Conservation (phyloP, 2,797 vertebrate species). For the Spinibarbus caldwelli region DNA sequence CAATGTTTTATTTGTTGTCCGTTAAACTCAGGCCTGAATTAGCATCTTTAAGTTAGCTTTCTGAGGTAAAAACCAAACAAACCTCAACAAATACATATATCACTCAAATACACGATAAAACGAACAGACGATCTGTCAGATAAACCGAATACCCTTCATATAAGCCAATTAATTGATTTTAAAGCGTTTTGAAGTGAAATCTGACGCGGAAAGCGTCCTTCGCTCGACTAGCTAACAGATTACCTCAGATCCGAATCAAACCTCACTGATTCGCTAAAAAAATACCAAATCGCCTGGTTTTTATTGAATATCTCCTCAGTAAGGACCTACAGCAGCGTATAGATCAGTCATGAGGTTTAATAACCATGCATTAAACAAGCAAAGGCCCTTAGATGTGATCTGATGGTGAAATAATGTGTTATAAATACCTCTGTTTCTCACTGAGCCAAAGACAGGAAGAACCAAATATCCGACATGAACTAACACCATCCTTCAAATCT, state of each 20-base stretch:
- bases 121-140: background rate
- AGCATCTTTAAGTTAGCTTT: slow-evolving; percentile 41
- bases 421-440: slow-evolving; percentile 95
- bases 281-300: slow-evolving; percentile 26
- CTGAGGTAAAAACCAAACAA: slow-evolving; percentile 23
- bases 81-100: background rate
- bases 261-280: slow-evolving; percentile 24
- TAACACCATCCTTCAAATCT: slow-evolving; percentile 94
- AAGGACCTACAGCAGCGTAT: background rate
- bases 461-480: slow-evolving; percentile 98
- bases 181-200: background rate
- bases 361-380: background rate
- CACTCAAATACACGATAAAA: background rate
- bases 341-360: background rate
- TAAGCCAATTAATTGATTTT: background rate
- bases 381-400: slow-evolving; percentile 16
- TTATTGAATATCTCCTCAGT: background rate
- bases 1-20: slow-evolving; percentile 8
- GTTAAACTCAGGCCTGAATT: slow-evolving; percentile 34
- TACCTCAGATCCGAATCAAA: slow-evolving; percentile 47
- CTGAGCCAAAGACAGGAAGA: slow-evolving; percentile 98
- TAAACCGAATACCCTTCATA: background rate
- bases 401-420: slow-evolving; percentile 34
- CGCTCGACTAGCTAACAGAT: slow-evolving; percentile 31
- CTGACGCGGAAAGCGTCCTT: background rate